phyloP scores from a whole-genome alignment of 2,797 vertebrate species.

The Sebastes nivosus region DNA sequence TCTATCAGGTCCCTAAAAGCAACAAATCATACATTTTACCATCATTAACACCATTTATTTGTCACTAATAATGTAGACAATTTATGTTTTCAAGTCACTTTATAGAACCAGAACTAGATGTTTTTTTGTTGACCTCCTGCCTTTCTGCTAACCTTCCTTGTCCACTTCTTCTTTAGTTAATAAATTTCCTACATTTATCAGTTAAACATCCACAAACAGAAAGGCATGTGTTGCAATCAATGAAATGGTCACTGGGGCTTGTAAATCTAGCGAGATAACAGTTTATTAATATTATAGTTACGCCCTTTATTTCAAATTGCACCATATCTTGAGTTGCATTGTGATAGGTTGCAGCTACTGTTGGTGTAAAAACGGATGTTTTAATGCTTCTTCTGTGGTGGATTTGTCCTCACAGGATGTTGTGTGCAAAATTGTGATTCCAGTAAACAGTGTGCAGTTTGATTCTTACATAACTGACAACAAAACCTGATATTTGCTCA shows the following conservation, averaged over 20 bases:
- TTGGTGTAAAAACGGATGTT: background rate
- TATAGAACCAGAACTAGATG: background rate
- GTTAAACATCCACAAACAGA: background rate
- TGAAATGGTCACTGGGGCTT: background rate
- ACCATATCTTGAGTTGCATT: background rate
- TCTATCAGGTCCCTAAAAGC: slow-evolving; percentile 89
- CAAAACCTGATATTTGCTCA: background rate
- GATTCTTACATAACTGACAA: no score
- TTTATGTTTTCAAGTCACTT: background rate
- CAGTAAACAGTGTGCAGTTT: background rate
- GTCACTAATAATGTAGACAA: background rate
- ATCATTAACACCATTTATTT: background rate
- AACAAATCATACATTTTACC: slow-evolving; percentile 22
- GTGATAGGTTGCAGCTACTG: background rate
- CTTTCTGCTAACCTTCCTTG: background rate
- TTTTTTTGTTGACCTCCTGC: background rate
- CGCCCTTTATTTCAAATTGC: background rate
- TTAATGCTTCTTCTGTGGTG: background rate
- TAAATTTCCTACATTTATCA: slow-evolving; percentile 9
- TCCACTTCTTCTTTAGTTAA: background rate
- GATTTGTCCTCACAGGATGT: background rate
- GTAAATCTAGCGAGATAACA: background rate
- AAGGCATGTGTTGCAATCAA: background rate
- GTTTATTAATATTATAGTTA: background rate
- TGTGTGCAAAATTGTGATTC: background rate